phyloP scores from a whole-genome alignment of 2,113 vertebrate genomes.

The Anseranas semipalmata region DNA sequence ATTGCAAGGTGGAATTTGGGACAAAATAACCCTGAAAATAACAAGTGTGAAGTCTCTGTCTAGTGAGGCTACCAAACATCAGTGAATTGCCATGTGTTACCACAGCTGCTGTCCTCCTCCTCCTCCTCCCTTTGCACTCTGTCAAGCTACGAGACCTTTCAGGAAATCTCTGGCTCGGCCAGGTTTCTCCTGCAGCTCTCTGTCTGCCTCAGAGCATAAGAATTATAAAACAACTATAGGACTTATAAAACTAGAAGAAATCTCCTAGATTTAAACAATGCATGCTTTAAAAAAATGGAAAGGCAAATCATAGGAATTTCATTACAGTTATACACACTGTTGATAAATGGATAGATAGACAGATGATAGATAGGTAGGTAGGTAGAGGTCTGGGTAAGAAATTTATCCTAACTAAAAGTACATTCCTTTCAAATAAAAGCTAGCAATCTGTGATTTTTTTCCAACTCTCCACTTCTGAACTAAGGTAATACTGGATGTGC shows the following conservation, averaged over 20 bases:
- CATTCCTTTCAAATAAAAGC: neutral
- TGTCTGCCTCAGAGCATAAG: neutral
- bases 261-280: neutral
- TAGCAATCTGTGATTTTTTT: neutral
- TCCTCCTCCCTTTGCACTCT: neutral
- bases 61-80: neutral
- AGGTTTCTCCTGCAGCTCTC: neutral
- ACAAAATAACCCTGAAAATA: slow-evolving; percentile 45
- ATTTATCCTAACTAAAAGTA: neutral
- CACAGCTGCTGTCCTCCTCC: neutral
- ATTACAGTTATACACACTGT: neutral
- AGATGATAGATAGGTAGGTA: too few relatives aligned
- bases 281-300: neutral
- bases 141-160: neutral
- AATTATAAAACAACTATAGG: neutral
- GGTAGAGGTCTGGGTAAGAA: neutral
- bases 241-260: neutral
- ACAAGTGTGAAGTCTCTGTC: neutral
- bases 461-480: neutral
- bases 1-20: neutral
- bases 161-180: neutral
- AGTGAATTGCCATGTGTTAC: neutral
- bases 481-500: neutral
- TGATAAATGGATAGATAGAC: neutral
- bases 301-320: neutral